Evolutionary conservation across 2,797 vertebrate genomes (phyloP), one percentile per base, ranked within the genome.

Genomic region (Amphiprion clarkii): DNA sequence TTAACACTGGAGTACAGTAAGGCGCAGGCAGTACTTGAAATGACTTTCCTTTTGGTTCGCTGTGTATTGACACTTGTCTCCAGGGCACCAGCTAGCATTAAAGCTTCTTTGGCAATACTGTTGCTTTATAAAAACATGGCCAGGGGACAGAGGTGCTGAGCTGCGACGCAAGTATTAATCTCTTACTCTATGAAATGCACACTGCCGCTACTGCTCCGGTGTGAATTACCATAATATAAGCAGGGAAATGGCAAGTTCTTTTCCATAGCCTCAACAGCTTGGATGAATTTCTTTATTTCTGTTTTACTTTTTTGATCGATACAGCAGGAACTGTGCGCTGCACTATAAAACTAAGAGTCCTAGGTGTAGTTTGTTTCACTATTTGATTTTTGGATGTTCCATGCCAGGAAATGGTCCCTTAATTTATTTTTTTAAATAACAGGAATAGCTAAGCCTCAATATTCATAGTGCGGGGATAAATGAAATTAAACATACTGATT

Each of bases 91-190:
- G 69, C 64, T 55, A 67, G 77, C 85, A 87, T 91, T 87, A 88
- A 87, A 85, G 76, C 89, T 84, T 91, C 88, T 89, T 84, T 90
- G 83, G 86, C 76, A 87, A 92, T 89, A 88, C 69, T 81, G 75
- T 78, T 83, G 82, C 79, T 85, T 86, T 76, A 84, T 85, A 86
- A 88, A 88, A 91, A 83, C 56, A 81, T 31, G 44, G 78, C 88
- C 81, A 74, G 64, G 70, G 79, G 85, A 81, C 67, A 77, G 59
- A 56, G 60, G 65, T 73, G 66, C 53, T 71, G 81, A 53, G 70
- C 69, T 76, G 66, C 23, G 25, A 71, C 5, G 11, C 48, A 75
- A 71, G 59, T 88, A 87, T 90, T 90, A 87, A 91, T 91, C 76
- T 89, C 55, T 76, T 78, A 67, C 79, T 88, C 81, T 85, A 54